Conservation (phyloP, 2,113 vertebrate species). For the Rhinoptilus africanus region DNA sequence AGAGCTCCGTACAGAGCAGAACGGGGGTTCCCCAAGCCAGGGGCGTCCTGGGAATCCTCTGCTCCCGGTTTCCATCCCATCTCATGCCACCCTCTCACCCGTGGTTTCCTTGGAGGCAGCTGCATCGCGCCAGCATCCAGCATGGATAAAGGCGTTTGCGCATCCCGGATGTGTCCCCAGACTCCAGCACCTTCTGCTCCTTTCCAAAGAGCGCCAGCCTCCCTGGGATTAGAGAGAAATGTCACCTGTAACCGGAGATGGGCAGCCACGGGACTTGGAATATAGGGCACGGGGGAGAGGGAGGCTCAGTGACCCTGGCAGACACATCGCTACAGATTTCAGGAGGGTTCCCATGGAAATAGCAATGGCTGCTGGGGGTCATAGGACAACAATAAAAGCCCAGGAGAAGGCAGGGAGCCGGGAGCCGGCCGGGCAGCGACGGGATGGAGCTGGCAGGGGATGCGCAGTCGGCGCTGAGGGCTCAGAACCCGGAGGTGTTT, state of each 20-base stretch:
- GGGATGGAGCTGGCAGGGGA: neutral
- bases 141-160: neutral
- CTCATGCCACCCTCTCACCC: neutral
- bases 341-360: slow-evolving; percentile 30
- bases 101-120: fast-evolving
- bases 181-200: neutral
- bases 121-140: neutral
- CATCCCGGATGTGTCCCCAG: neutral
- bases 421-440: fast-evolving
- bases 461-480: neutral
- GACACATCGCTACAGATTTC: neutral
- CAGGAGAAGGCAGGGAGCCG: neutral
- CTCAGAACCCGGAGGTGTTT: neutral
- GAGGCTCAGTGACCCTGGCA: neutral
- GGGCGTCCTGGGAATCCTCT: neutral
- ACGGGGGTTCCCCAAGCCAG: fast-evolving
- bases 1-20: neutral
- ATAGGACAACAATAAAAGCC: neutral
- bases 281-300: neutral
- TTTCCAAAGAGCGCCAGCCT: neutral
- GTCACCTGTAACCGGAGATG: slow-evolving; percentile 32
- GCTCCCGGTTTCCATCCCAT: neutral
- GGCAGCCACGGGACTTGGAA: neutral
- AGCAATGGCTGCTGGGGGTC: fast-evolving
- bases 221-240: slow-evolving; percentile 35